Evolutionary conservation across 2,888 invertebrate genomes (phyloP).

Genomic region (Bhutanitis thaidina): DNA sequence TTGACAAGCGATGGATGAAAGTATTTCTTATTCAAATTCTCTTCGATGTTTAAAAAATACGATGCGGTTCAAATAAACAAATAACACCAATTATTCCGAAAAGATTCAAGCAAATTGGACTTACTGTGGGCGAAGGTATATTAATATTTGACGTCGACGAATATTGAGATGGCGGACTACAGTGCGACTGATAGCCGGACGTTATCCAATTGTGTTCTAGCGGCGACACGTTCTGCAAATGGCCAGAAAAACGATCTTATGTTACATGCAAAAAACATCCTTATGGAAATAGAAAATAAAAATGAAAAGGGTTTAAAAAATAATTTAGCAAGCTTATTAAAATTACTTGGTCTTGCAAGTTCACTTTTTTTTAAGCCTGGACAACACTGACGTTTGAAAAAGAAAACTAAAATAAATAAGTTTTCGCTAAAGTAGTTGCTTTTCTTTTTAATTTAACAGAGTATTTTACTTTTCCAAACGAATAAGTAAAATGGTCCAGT

Average conservation of each 20-base stretch:
- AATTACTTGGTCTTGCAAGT: background rate
- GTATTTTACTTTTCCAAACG: slow-evolving; percentile 1
- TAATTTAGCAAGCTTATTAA: background rate
- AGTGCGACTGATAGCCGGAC: slow-evolving; percentile 76
- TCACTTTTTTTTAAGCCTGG: background rate
- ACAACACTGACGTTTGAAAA: slow-evolving; percentile 2
- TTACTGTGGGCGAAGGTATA: slow-evolving; percentile 82
- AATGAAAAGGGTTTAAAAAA: background rate
- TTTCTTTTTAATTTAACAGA: background rate
- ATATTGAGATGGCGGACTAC: slow-evolving; percentile 77
- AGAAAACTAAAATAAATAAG: background rate
- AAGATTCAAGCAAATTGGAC: slow-evolving; percentile 34
- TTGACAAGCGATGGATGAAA: too few species aligned
- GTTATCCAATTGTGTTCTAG: slow-evolving; percentile 84
- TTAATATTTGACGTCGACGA: slow-evolving; percentile 77
- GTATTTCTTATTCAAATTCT: too few species aligned
- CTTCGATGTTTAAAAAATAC: too few species aligned
- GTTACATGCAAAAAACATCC: slow-evolving; percentile 5
- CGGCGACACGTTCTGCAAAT: slow-evolving; percentile 70
- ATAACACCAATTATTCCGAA: background rate
- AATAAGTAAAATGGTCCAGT: background rate
- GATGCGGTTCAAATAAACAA: too few species aligned
- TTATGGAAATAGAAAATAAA: slow-evolving; percentile 6
- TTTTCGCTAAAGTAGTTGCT: too few species aligned
- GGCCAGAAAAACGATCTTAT: slow-evolving; percentile 28